A percentile compares a stretch with the other conserved stretches of the same genome.
Conservation (phyloP, 2,113 vertebrate genomes). For the Ginglymostoma cirratum region DNA sequence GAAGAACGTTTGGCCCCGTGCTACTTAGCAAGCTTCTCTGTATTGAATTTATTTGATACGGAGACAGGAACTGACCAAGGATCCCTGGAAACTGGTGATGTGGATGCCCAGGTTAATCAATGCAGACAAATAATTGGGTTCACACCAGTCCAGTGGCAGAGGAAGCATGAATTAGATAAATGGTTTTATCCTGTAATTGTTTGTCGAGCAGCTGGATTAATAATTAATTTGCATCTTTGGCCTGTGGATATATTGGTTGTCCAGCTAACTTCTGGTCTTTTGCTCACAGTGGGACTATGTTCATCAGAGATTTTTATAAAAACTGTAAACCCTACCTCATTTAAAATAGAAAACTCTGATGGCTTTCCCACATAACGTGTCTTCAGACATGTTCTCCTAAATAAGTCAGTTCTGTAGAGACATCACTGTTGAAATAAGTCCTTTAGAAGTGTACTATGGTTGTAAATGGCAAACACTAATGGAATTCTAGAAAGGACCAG, state of each 20-base stretch:
- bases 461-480: not conserved
- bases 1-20: not conserved
- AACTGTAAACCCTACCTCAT: not conserved
- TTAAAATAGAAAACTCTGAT: not conserved
- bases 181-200: not conserved
- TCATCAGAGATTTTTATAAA: not conserved
- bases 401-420: not conserved
- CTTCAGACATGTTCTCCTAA: not conserved
- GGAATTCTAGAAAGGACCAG: not conserved
- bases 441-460: not conserved
- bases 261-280: not conserved
- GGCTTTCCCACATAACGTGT: not conserved
- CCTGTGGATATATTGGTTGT: not conserved
- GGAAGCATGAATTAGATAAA: not conserved
- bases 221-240: not conserved
- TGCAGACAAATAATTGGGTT: not conserved
- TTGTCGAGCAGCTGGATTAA: not conserved
- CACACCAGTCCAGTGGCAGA: too few species aligned
- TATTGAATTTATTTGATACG: not conserved
- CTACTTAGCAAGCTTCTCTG: not conserved
- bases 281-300: not conserved
- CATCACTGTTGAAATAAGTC: not conserved
- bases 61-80: not conserved
- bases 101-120: not conserved
- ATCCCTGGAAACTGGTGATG: not conserved